These are phyloP conservation scores for Malthinus seriepunctatus DNA, from an alignment of 2,888 invertebrate species.

Conservation along the genomic window DNA sequence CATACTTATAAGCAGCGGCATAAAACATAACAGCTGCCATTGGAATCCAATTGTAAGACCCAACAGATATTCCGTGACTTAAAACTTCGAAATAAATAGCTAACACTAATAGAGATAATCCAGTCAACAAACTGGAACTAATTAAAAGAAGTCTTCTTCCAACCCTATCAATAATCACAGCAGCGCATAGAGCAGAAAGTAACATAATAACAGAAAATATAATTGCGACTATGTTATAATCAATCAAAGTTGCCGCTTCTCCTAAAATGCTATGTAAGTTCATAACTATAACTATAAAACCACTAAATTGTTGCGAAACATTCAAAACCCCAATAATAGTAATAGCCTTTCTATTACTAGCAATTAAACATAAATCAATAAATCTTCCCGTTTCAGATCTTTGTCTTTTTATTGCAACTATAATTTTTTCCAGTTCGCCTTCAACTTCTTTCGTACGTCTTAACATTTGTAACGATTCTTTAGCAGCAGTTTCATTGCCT, in stretches of 20 bases:
- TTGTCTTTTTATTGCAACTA: conserved; percentile 45
- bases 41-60: conserved; percentile 45
- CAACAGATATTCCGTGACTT: conserved; percentile 27
- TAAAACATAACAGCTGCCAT: conserved; percentile 47
- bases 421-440: neutral
- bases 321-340: conserved; percentile 49
- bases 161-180: conserved; percentile 30
- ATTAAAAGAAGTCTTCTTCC: conserved; percentile 47
- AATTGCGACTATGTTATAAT: conserved; percentile 43
- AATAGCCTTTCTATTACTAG: conserved; percentile 47
- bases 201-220: conserved; percentile 49
- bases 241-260: conserved; percentile 38
- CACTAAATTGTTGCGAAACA: conserved; percentile 48
- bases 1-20: conserved; percentile 47
- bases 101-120: conserved; percentile 42
- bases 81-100: conserved; percentile 47
- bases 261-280: conserved; percentile 49
- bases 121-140: conserved; percentile 44
- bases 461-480: conserved; percentile 29
- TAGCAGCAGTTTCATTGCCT: conserved; percentile 42
- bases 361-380: conserved; percentile 45
- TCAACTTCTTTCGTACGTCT: too few relatives aligned
- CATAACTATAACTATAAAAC: conserved; percentile 51
- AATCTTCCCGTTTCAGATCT: conserved; percentile 46
- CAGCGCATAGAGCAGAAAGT: conserved; percentile 40